Conservation (phyloP, 2,113 vertebrate genomes). For the Protomyctophum bolini region DNA sequence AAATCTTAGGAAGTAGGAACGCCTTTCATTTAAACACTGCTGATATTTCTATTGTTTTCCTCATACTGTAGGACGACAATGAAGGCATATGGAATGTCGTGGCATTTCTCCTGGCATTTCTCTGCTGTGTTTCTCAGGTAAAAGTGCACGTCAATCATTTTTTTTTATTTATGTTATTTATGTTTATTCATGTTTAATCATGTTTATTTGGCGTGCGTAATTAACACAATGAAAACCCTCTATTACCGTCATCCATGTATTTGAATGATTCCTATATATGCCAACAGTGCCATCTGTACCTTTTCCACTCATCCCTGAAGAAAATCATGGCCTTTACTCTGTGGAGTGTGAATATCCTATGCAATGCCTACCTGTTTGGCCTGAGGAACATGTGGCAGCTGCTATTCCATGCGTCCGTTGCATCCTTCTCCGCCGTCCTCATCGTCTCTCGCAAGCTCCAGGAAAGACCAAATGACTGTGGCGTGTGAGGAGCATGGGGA, state of each 20-base stretch:
- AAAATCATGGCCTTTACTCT: conserved; percentile 81
- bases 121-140: conserved; percentile 90
- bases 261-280: background rate
- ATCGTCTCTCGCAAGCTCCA: conserved; percentile 84
- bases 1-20: no score
- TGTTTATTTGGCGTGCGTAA: no score
- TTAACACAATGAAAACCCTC: no score
- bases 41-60: background rate
- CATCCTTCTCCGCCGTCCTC: conserved; percentile 85
- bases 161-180: no score
- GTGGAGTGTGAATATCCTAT: conserved; percentile 80
- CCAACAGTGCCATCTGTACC: conserved; percentile 90
- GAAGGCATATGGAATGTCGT: conserved; percentile 88
- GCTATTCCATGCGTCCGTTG: conserved; percentile 88
- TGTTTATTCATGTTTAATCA: no score
- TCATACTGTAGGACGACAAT: conserved; percentile 82
- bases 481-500: conserved; percentile 76
- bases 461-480: conserved; percentile 82
- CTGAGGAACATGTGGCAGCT: conserved; percentile 90
- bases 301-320: conserved; percentile 87
- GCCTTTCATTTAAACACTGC: no score
- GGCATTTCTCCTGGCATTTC: conserved; percentile 90
- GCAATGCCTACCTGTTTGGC: conserved; percentile 88
- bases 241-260: background rate
- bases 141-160: conserved; percentile 11